These are phyloP conservation scores for Muscicapa striata DNA, from an alignment of 2,797 vertebrate species.

Conservation along the genomic window DNA sequence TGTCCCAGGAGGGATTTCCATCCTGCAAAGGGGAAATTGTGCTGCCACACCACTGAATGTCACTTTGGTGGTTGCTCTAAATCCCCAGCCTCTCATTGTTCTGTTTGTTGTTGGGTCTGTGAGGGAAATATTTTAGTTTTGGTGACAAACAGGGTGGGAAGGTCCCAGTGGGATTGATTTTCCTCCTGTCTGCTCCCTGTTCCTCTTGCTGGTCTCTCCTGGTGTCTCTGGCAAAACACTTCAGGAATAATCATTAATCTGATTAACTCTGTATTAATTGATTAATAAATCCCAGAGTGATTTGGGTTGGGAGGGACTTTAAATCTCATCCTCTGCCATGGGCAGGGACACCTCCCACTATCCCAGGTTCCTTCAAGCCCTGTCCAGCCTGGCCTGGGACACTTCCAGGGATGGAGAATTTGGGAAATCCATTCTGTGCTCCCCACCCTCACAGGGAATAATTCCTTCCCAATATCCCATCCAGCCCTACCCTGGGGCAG, in stretches of 20 bases:
- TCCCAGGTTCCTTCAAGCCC: background rate
- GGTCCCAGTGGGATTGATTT: background rate
- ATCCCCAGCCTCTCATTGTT: background rate
- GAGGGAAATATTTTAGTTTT: background rate
- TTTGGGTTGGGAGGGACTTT: background rate
- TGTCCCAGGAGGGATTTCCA: background rate
- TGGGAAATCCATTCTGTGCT: background rate
- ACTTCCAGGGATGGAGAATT: background rate
- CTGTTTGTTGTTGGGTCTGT: background rate
- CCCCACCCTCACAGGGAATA: background rate
- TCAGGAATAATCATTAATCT: background rate
- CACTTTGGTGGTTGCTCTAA: background rate
- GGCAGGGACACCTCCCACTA: background rate
- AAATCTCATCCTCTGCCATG: background rate
- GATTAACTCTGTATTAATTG: too few relatives aligned
- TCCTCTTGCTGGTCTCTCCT: background rate
- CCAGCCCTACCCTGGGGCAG: background rate
- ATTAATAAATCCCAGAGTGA: background rate
- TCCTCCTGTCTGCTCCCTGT: background rate
- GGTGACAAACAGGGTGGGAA: background rate
- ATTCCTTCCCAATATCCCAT: background rate
- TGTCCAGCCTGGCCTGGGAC: background rate
- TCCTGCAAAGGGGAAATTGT: background rate
- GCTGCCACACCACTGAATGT: background rate
- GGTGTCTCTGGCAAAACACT: background rate